Evolutionary conservation across 2,113 vertebrate species (phyloP), one percentile per base, ranked within the genome.

Genomic region (Platysternon megacephalum): DNA sequence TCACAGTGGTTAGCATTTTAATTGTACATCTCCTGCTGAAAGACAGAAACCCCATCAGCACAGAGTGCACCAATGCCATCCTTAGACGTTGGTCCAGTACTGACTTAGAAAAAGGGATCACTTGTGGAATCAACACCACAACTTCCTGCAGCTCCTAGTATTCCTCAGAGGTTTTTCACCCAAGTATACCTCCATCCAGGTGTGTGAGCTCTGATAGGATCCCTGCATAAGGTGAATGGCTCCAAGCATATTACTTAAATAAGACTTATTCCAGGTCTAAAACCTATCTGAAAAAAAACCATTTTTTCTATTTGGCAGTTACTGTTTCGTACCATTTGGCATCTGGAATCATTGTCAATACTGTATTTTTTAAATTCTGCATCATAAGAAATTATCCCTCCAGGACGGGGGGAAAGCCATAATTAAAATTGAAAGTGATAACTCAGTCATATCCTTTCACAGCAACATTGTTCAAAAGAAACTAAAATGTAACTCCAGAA

Each of bases 301-400:
- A 3, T 0, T 6, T 82, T 85, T 90, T 1, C 5, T n/a, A 82
- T 79, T 82, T 88, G 19, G 85, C 0, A 53, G 61, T 74, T 90
- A 28, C 9, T 84, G 22, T 87, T 97, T 85, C 79, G 4, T 61
- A 87, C 42, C 79, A 22, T 80, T 91, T 2, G 0, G 85, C 56
- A 86, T 53, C 82, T 86, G 44, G 85, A 95, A 97, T 79, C 1
- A 32, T 84, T 85, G 86, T 83, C 12, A 85, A 84, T 79, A 76
- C 82, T 68, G 29, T 93, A 97, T 96, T 90, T 88, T 84, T 55
- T 88, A 6, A 85, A 76, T 89, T 82, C 87, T 89, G 24, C 49
- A 85, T 85, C 26, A 58, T 39, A 90, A 53, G 39, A 82, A 94
- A 89, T 83, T 65, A 72, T 72, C 89, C 28, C 79, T 90, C 39